Percentiles rank a stretch among this genome's conserved stretches.
Conservation (phyloP, 2,888 invertebrate genomes). For the Nephrotoma flavescens region DNA sequence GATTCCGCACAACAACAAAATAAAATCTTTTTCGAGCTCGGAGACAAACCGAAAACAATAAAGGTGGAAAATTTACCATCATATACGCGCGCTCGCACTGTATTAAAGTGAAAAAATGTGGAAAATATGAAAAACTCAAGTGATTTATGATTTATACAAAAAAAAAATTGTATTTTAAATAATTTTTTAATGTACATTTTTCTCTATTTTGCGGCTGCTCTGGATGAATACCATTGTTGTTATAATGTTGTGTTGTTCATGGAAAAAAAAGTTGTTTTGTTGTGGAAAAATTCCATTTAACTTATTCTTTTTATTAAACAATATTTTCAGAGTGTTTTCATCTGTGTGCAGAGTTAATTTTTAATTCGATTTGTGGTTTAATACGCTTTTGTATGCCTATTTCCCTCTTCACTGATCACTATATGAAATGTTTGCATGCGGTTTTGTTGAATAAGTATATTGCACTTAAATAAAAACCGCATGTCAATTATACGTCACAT, state of each 20-base stretch:
- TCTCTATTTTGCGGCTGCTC: not conserved
- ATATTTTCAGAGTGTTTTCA: not conserved
- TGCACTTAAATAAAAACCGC: not conserved
- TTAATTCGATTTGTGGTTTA: not conserved
- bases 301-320: not conserved
- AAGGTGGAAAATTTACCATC: not conserved
- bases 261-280: not conserved
- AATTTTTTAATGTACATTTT: not conserved
- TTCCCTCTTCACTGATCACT: not conserved
- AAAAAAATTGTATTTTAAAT: not conserved
- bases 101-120: not conserved
- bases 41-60: not conserved
- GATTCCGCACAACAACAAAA: not conserved
- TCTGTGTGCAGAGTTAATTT: not conserved
- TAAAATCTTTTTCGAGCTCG: not conserved
- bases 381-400: not conserved
- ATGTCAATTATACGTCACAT: not conserved
- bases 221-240: not conserved
- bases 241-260: not conserved
- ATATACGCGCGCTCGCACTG: not conserved
- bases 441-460: not conserved
- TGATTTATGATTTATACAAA: not conserved
- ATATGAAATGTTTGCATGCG: not conserved
- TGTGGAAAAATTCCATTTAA: not conserved
- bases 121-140: not conserved